phyloP scores from a whole-genome alignment of 2,113 vertebrate genomes.

The rabbit (Oryctolagus cuniculus) region mOryCun1.1 NC_091441.1:52912501-52913000 shows the following conservation, averaged over 20 bases:
- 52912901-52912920: neutral
- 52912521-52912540: conserved; percentile 71
- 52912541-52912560: conserved; percentile 75
- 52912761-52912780: neutral
- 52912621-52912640: conserved; percentile 66
- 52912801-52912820: neutral
- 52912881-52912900: neutral
- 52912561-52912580: conserved; percentile 57
- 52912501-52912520: conserved; percentile 79
- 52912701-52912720: neutral
- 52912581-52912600: neutral
- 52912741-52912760: neutral
- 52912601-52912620: neutral
- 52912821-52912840: neutral
- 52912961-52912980: no score
- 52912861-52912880: neutral
- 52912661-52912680: conserved; percentile 48
- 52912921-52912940: neutral
- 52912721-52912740: neutral
- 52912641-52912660: conserved; percentile 18
- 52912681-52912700: neutral
- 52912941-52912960: fast-evolving
- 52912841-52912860: neutral
- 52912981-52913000: neutral
- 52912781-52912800: neutral